These are phyloP conservation scores for Mus minutoides DNA, from an alignment of 2,797 vertebrate species.

Conservation along the genomic window DNA sequence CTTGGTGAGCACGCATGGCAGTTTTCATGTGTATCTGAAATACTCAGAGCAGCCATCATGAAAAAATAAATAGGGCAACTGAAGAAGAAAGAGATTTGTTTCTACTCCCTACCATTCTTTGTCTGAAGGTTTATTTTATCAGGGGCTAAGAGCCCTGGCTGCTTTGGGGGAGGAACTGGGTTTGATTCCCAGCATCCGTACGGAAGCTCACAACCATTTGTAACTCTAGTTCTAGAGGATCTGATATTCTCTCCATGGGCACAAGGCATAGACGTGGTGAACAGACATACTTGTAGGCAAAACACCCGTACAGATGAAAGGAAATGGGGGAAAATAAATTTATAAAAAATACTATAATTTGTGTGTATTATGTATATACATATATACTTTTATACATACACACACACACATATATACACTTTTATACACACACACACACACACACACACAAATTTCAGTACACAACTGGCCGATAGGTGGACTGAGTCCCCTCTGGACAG, in stretches of 20 bases:
- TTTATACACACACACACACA: too few species aligned
- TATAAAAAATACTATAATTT: background rate
- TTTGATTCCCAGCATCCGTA: background rate
- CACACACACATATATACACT: too few species aligned
- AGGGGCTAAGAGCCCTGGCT: background rate
- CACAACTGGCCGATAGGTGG: background rate
- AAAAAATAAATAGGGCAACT: background rate
- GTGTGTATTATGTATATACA: too few species aligned
- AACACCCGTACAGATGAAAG: background rate
- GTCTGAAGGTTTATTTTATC: background rate
- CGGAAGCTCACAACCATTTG: background rate
- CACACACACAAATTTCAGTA: too few species aligned
- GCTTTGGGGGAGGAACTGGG: too few species aligned
- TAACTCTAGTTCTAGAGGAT: background rate
- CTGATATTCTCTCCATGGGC: background rate
- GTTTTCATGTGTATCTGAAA: background rate
- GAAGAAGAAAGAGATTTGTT: background rate
- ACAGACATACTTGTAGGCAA: background rate
- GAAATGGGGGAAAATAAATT: background rate
- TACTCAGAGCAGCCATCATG: background rate
- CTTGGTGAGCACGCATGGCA: background rate
- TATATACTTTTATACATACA: too few species aligned
- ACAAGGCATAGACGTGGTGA: too few species aligned
- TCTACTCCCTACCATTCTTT: background rate
- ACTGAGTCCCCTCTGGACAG: background rate